Base-by-base conservation (phyloP, 2,113 vertebrate species). In the Ivindomyrus marchei region DNA sequence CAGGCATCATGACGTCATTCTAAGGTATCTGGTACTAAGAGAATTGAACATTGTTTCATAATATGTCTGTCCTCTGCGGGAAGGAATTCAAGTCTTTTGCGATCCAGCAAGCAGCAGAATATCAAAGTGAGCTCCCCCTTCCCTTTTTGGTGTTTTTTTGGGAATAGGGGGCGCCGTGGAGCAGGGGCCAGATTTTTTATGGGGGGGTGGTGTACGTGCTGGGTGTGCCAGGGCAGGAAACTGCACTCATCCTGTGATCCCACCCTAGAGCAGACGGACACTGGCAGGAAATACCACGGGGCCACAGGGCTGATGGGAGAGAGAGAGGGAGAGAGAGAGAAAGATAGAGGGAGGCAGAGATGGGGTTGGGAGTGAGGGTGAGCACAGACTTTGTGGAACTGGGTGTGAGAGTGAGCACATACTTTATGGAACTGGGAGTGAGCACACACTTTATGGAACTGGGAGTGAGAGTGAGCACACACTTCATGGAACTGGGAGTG, bases 281-380 rank as follows among this genome's bases (percentile, higher is more conserved):
- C 88, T 39, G 88, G 74, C 88, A 84, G 88, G 88, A 89, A 89
- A 89, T 89, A 21, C 46, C 88, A 27, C 27, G 9, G n/a, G n/a
- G 36, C 17, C 88, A 31, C 31, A 27, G n/a, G 88, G 66, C 47
- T 47, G 47, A 83, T 80, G 58, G 70, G n/a, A 3, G 3, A 3
- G 50, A 52, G 13, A 52, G 49, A 49, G 58, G 9, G 62, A 89
- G 47, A 13, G 46, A 27, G 47, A 46, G 83, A 0, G 83, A 56
- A 1, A 53, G 52, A 53, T 19, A 21, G 45, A 17, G 47, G 27
- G 13, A 6, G 27, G 46, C 11, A 49, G 85, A 49, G 45, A 49
- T 21, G 24, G 84, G 17, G 11, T 27, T 46, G 80, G 85, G 10
- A 62, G 24, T n/a, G 24, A 62, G 49, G 1, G 66, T 21, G 27